Percentiles rank a stretch among this genome's conserved stretches.
These are phyloP conservation scores for Chrysopa pallens DNA, from an alignment of 1,140 invertebrate species.

Conservation along the genomic window DNA sequence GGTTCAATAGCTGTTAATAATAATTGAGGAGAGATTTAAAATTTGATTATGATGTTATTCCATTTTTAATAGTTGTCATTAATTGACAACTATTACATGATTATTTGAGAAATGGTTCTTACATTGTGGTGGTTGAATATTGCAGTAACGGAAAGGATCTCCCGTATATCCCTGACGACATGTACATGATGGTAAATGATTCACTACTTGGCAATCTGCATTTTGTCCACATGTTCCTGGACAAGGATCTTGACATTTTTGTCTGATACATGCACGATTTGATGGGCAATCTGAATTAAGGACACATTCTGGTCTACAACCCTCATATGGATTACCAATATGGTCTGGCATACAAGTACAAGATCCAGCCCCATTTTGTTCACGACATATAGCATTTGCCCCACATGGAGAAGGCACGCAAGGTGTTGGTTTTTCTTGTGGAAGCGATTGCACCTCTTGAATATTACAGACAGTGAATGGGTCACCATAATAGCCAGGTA, in stretches of 20 bases:
- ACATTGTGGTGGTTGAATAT: constrained; percentile 31
- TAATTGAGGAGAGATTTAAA: too few species aligned
- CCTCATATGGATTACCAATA: constrained; percentile 53
- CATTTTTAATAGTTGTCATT: not conserved
- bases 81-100: constrained; percentile 15
- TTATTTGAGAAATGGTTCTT: constrained; percentile 20
- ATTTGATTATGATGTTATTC: too few species aligned
- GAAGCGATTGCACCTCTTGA: constrained; percentile 14
- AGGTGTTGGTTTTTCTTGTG: constrained; percentile 25
- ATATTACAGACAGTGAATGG: constrained; percentile 41
- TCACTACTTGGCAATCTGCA: constrained; percentile 56
- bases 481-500: constrained; percentile 65
- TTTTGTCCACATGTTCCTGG: constrained; percentile 61
- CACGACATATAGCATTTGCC: constrained; percentile 42
- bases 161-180: constrained; percentile 56
- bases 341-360: constrained; percentile 49
- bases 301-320: constrained; percentile 59
- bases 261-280: constrained; percentile 57
- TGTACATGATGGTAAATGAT: constrained; percentile 62
- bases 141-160: constrained; percentile 64
- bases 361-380: constrained; percentile 35
- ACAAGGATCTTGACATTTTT: constrained; percentile 69
- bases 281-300: constrained; percentile 60
- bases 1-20: constrained; percentile 18
- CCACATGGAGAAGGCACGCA: constrained; percentile 47